phyloP scores from a whole-genome alignment of 2,888 invertebrate genomes.

The Morpho deidamia region DNA sequence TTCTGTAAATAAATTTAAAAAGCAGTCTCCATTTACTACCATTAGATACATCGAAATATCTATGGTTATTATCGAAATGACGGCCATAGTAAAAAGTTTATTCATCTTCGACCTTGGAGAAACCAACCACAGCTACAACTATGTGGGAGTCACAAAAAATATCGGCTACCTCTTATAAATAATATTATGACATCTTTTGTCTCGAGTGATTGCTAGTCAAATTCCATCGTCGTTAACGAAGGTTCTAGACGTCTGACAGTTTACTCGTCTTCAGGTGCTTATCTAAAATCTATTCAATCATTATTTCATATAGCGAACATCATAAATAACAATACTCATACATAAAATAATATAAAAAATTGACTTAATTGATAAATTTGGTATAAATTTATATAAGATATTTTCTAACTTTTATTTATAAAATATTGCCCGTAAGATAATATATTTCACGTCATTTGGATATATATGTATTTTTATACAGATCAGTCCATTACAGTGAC shows the following conservation, averaged over 20 bases:
- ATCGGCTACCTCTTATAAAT: constrained; percentile 8
- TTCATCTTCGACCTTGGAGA: constrained; percentile 18
- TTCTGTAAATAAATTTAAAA: too few species aligned
- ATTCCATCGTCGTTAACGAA: not conserved
- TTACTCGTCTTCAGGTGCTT: not conserved
- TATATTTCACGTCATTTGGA: too few species aligned
- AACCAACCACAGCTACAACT: constrained; percentile 3
- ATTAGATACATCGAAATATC: not conserved
- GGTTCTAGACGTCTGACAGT: not conserved
- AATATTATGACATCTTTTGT: constrained; percentile 4
- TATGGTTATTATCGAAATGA: not conserved
- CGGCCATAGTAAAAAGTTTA: constrained; percentile 5
- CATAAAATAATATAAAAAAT: too few species aligned
- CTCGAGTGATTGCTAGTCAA: not conserved
- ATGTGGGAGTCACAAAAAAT: constrained; percentile 18
- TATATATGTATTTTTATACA: too few species aligned
- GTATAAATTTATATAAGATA: too few species aligned
- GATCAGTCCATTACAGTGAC: too few species aligned
- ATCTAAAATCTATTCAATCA: too few species aligned
- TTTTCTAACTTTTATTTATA: too few species aligned
- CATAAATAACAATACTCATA: too few species aligned
- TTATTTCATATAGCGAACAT: too few species aligned
- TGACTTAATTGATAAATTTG: too few species aligned
- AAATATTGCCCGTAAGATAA: too few species aligned
- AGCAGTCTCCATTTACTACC: not conserved